phyloP scores from a whole-genome alignment of 2,797 vertebrate genomes.

The Xiphorhynchus erythropygius region DNA sequence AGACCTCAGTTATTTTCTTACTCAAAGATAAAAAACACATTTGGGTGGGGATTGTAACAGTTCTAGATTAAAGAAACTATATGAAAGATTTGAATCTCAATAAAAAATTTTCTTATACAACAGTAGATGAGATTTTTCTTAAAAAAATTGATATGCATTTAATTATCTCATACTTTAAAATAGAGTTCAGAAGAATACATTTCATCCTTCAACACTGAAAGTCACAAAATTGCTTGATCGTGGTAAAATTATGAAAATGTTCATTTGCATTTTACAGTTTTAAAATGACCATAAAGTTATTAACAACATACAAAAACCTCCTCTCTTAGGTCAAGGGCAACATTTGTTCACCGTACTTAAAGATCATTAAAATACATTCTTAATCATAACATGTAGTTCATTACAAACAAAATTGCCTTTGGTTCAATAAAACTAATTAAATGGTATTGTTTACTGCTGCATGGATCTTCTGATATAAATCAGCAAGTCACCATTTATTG shows the following conservation, averaged over 20 bases:
- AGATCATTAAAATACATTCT: constrained; percentile 88
- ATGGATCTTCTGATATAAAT: constrained; percentile 88
- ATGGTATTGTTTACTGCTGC: constrained; percentile 87
- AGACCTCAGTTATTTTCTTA: background rate
- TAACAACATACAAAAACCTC: constrained; percentile 76
- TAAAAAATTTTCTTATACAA: background rate
- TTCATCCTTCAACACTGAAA: constrained; percentile 34
- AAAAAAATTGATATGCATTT: background rate
- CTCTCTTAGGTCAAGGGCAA: constrained; percentile 85
- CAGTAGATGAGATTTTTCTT: background rate
- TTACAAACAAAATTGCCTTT: constrained; percentile 86
- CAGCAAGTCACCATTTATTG: constrained; percentile 86
- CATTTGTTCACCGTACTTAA: constrained; percentile 87
- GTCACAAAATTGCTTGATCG: constrained; percentile 70
- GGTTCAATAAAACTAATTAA: constrained; percentile 94
- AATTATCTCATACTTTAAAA: background rate
- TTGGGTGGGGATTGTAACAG: background rate
- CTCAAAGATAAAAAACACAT: rapidly evolving
- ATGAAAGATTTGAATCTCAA: background rate
- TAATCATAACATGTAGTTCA: constrained; percentile 87
- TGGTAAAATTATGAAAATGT: constrained; percentile 71
- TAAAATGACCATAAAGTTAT: constrained; percentile 73
- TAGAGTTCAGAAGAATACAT: background rate
- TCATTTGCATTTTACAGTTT: constrained; percentile 69
- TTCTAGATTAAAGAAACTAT: background rate